A percentile compares a stretch with the other conserved stretches of the same genome.
These are phyloP conservation scores for Chelonia mydas DNA, from an alignment of 2,797 vertebrate species.

Conservation along the genomic window DNA sequence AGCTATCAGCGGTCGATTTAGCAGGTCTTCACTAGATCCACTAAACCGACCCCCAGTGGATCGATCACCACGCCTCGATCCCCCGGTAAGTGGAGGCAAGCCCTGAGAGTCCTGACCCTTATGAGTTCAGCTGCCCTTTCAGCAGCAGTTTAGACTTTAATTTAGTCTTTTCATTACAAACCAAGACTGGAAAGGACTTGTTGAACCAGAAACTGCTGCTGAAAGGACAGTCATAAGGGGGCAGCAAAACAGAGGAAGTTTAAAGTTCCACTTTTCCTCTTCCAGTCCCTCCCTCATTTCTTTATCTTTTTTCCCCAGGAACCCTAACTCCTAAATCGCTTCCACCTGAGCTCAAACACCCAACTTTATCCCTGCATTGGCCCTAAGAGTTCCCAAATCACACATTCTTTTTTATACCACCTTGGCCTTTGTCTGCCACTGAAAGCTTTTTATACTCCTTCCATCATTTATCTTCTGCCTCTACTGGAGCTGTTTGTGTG, in stretches of 20 bases:
- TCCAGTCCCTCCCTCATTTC: rapidly evolving
- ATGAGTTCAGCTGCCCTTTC: neutral
- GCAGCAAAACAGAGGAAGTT: neutral
- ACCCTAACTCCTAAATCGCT: neutral
- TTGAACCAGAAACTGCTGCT: neutral
- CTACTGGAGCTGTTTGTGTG: neutral
- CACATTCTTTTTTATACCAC: neutral
- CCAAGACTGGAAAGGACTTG: neutral
- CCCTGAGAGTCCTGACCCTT: neutral
- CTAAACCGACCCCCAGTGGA: no score
- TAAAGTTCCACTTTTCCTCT: neutral
- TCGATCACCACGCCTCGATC: no score
- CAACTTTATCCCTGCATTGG: neutral
- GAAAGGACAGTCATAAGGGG: neutral
- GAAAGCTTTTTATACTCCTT: neutral
- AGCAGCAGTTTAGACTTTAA: neutral
- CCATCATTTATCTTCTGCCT: neutral
- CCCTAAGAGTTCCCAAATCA: neutral
- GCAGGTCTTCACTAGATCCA: neutral
- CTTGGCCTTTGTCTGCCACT: neutral
- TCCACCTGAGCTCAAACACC: neutral
- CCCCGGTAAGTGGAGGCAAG: no score
- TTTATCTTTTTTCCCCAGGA: neutral
- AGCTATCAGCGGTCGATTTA: neutral
- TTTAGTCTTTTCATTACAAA: neutral